These are phyloP conservation scores for Pheosia tremula DNA, from an alignment of 2,888 invertebrate genomes.

Conservation along the genomic window DNA sequence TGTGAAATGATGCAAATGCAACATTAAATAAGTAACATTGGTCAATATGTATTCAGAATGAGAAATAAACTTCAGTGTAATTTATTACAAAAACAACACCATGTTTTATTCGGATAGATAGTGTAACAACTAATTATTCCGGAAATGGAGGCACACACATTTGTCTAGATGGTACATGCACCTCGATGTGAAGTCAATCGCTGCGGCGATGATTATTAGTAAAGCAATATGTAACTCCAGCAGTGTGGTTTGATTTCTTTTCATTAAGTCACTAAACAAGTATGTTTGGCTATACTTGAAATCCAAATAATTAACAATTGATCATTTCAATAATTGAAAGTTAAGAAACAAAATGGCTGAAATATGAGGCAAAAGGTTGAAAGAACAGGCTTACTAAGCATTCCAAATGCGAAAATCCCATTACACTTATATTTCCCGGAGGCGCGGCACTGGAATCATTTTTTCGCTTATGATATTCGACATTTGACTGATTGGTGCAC, in stretches of 20 bases:
- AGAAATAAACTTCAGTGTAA: slow-evolving; percentile 85
- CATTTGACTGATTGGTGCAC: too few relatives aligned
- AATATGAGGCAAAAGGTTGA: too few relatives aligned
- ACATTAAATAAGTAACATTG: slow-evolving; percentile 66
- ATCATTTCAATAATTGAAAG: too few relatives aligned
- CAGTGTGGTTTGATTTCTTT: background rate
- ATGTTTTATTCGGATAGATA: slow-evolving; percentile 43
- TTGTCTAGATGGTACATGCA: background rate
- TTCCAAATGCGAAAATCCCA: too few relatives aligned
- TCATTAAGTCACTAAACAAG: background rate
- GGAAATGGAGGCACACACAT: background rate
- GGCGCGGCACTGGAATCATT: too few relatives aligned
- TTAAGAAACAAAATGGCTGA: too few relatives aligned
- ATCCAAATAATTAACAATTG: too few relatives aligned
- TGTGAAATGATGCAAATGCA: slow-evolving; percentile 66
- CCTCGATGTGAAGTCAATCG: background rate
- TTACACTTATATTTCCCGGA: too few relatives aligned
- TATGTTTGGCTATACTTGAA: too few relatives aligned
- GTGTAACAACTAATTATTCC: background rate
- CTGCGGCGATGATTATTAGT: background rate
- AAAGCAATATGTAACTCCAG: background rate
- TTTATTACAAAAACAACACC: slow-evolving; percentile 68
- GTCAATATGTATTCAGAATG: slow-evolving; percentile 81
- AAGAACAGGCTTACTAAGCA: too few relatives aligned
- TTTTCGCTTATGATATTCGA: too few relatives aligned